Conservation (phyloP, 1,140 invertebrate species). For the Linepithema humile region DNA sequence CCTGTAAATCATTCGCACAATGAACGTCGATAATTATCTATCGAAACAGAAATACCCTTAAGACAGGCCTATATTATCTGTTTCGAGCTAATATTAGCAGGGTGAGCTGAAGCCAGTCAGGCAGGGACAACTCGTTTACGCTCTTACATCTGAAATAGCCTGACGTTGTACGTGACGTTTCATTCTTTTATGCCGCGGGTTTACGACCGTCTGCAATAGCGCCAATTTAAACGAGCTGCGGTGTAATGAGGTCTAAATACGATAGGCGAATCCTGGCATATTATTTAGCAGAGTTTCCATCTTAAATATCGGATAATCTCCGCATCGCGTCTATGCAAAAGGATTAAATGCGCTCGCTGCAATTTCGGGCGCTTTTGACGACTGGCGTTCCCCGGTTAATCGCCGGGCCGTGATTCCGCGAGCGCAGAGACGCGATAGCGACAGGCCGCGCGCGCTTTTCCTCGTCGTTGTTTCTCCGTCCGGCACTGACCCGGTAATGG, state of each 20-base stretch:
- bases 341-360: not conserved
- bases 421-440: conserved; percentile 6
- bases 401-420: conserved; percentile 30
- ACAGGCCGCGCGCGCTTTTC: not conserved
- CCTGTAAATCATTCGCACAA: conserved; percentile 4
- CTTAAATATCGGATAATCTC: conserved; percentile 25
- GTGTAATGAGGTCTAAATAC: conserved; percentile 3
- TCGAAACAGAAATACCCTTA: conserved; percentile 6
- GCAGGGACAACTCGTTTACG: not conserved
- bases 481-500: conserved; percentile 43
- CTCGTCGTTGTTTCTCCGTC: conserved; percentile 22
- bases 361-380: conserved; percentile 9
- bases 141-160: not conserved
- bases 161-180: not conserved
- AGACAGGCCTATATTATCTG: not conserved
- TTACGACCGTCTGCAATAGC: not conserved
- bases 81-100: not conserved
- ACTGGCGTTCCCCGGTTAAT: conserved; percentile 14
- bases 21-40: conserved; percentile 13
- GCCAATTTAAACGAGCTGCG: not conserved
- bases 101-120: conserved; percentile 68
- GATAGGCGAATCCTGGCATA: not conserved
- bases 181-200: not conserved
- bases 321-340: not conserved
- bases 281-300: too few species aligned